Evolutionary conservation across 2,797 vertebrate genomes (phyloP), one percentile per base, ranked within the genome.

Genomic region (Malacoctenus gilli): DNA sequence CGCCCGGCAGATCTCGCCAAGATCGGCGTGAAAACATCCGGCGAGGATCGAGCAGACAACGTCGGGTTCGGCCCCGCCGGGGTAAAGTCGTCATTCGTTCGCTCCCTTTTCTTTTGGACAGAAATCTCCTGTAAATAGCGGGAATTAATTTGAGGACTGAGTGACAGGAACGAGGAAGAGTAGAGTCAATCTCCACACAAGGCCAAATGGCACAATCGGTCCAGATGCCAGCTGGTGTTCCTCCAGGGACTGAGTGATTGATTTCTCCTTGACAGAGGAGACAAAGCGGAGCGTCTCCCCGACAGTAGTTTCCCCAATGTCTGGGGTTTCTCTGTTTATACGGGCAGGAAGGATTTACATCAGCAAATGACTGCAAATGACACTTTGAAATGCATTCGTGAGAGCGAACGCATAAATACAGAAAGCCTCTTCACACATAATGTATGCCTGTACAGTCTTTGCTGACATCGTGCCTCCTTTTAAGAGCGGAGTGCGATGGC

Each of bases 131-230:
- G 65, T 69, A 79, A 77, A 85, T 68, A 74, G n/a, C 23, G 25
- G 54, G 63, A 73, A 86, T 84, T 85, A 30, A 85, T 86, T 85
- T 86, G 73, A 78, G 79, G 73, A 86, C 72, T 75, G 68, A 86
- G 82, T 79, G 54, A 55, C 68, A 56, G 52, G 52, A 47, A 49
- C 37, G 66, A 63, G 47, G 61, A 54, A 57, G 68, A 62, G 52
- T 59, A 39, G 44, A 70, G 78, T 79, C 68, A 75, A 77, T 79
- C 73, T 68, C 55, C 44, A 34, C 53, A 55, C 59, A 60, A 64
- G 75, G 65, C 79, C 75, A 80, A 86, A 77, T 75, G 72, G 77
- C 73, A 71, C 60, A 80, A 63, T 77, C 59, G 51, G 76, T 75
- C 84, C 54, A 51, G 63, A 66, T 68, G 80, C 74, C 83, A 82